Evolutionary conservation across 2,113 vertebrate genomes (phyloP).

Genomic region (Barbus barbus): DNA sequence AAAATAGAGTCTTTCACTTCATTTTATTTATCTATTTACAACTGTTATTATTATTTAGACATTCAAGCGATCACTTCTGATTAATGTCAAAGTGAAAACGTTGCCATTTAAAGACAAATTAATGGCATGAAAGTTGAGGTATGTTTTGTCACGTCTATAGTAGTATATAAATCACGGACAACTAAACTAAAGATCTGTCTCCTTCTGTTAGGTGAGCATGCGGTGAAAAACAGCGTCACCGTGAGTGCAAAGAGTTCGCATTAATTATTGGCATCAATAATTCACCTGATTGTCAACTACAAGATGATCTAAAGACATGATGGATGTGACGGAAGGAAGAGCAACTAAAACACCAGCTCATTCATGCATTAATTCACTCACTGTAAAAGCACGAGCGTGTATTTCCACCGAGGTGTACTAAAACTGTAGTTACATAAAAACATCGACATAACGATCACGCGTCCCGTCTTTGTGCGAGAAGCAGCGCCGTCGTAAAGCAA

Average conservation of each 20-base stretch:
- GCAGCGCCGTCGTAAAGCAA: conserved; percentile 30
- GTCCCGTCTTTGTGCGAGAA: conserved; percentile 20
- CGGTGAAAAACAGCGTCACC: background rate
- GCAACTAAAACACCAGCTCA: background rate
- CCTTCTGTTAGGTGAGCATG: background rate
- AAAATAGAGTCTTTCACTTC: background rate
- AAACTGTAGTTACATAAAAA: background rate
- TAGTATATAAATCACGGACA: background rate
- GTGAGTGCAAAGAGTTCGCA: background rate
- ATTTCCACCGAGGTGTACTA: background rate
- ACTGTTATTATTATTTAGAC: background rate
- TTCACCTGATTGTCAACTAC: background rate
- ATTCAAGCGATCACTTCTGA: background rate
- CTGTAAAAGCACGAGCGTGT: background rate
- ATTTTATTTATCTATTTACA: background rate
- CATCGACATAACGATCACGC: background rate
- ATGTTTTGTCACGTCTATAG: no score
- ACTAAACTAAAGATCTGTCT: background rate
- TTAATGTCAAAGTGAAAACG: background rate
- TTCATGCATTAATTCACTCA: background rate
- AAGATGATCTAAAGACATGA: background rate
- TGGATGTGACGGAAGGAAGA: background rate
- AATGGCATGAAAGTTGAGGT: background rate
- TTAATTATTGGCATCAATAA: background rate
- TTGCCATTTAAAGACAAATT: background rate